A percentile compares a stretch with the other conserved stretches of the same genome.
These are phyloP conservation scores for Thereva unica DNA, from an alignment of 2,888 invertebrate genomes.

Conservation along the genomic window DNA sequence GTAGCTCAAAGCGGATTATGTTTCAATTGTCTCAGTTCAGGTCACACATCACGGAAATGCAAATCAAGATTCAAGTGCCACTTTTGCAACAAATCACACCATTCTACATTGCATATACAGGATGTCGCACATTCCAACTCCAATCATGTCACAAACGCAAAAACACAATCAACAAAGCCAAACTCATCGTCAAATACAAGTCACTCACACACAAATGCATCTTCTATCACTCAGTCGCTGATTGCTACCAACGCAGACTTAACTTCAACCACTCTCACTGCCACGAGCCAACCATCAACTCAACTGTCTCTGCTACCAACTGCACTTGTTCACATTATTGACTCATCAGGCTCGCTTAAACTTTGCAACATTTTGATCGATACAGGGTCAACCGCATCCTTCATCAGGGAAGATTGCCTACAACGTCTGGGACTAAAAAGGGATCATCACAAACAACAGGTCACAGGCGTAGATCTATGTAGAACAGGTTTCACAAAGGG, in stretches of 20 bases:
- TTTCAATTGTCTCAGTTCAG: constrained; percentile 13
- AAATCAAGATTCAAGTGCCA: not conserved
- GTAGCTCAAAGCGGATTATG: not conserved
- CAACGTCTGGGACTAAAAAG: constrained; percentile 10
- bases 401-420: not conserved
- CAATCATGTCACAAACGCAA: not conserved
- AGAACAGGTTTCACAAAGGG: not conserved
- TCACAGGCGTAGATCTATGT: not conserved
- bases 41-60: not conserved
- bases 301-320: constrained; percentile 9
- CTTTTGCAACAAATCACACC: constrained; percentile 2
- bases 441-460: not conserved
- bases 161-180: not conserved
- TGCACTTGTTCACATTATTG: not conserved
- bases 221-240: no score
- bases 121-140: not conserved
- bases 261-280: not conserved
- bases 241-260: not conserved
- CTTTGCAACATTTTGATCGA: constrained; percentile 9
- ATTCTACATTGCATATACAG: not conserved
- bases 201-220: no score
- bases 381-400: constrained; percentile 1
- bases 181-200: not conserved
- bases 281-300: not conserved
- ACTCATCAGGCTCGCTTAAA: not conserved